Base-by-base conservation (phyloP, 2,113 vertebrate species). In the Corythoichthys haematopterus region DNA sequence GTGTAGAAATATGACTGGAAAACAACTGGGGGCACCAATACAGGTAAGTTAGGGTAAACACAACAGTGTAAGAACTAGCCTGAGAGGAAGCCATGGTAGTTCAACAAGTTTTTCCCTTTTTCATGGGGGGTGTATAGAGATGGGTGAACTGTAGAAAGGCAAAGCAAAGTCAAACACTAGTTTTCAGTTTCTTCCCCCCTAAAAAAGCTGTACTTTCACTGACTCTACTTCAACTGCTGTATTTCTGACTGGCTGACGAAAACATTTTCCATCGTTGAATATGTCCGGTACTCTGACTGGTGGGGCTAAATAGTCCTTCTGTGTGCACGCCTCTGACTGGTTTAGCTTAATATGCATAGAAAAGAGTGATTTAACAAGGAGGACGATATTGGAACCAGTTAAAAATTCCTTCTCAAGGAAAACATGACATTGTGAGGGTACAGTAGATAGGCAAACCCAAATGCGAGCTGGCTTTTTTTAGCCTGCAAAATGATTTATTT, bases 1-100 rank as follows among this genome's bases (percentile, higher is more conserved):
- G 78, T 76, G 82, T 75, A 78, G 33, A 79, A 82, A 71, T 80
- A 65, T 48, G 75, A 75, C 62, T 68, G 33, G 68, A 73, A 89
- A 85, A 87, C 72, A 85, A 84, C 84, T 67, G 43, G 65, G 74
- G 80, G 69, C 71, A 76, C 14, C 57, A 77, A 77, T 78, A 60
- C 56, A 75, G 68, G 76, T 84, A 85, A 83, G 74, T 76, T 82
- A 57, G 2, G 65, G 70, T 72, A 76, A 83, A 80, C 71, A 76
- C 78, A 71, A 68, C 62, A 71, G 72, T 78, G 72, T 38, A 72
- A 74, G 46, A 82, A 78, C 82, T 74, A 80, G 68, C 72, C 52
- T 53, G 43, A 74, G 79, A 80, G 75, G 63, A 66, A 74, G 65
- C 70, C 68, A 65, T 68, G 72, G 46, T 57, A 50, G 65, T 58